Percentiles rank a stretch among this genome's conserved stretches.
These are phyloP conservation scores for Sitophilus oryzae DNA, from an alignment of 1,140 invertebrate genomes.

Conservation along the genomic window DNA sequence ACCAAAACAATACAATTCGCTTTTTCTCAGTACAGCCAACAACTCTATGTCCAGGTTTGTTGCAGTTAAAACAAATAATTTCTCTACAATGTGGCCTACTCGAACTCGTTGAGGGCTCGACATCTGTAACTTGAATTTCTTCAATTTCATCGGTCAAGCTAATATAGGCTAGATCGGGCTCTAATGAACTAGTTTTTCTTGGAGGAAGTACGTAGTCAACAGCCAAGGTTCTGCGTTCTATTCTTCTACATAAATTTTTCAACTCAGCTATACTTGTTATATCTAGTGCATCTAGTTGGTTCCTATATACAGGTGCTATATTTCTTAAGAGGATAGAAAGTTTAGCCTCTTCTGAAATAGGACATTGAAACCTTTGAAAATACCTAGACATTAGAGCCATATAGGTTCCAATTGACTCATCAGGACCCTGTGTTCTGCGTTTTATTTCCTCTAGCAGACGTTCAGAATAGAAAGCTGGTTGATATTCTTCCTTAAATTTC, in stretches of 20 bases:
- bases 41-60: conserved; percentile 7
- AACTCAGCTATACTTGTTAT: too few species aligned
- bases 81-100: neutral
- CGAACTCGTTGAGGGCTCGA: neutral
- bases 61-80: conserved; percentile 4
- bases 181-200: neutral
- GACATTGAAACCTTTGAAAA: conserved; percentile 12
- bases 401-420: conserved; percentile 18
- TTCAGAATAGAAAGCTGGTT: conserved; percentile 19
- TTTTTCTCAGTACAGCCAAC: conserved; percentile 5
- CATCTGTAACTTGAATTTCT: too few species aligned
- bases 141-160: neutral
- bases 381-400: conserved; percentile 15
- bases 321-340: conserved; percentile 11
- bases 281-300: conserved; percentile 4
- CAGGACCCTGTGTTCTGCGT: too few species aligned
- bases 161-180: conserved; percentile 7
- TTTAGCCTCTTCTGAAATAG: conserved; percentile 10
- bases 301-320: conserved; percentile 18
- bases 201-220: neutral
- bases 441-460: conserved; percentile 23
- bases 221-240: too few species aligned
- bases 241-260: too few species aligned
- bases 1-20: conserved; percentile 3
- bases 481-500: conserved; percentile 22